A percentile compares a stretch with the other conserved stretches of the same genome.
phyloP scores from a whole-genome alignment of 2,113 vertebrate species.

The Dunckerocampus dactyliophorus region DNA sequence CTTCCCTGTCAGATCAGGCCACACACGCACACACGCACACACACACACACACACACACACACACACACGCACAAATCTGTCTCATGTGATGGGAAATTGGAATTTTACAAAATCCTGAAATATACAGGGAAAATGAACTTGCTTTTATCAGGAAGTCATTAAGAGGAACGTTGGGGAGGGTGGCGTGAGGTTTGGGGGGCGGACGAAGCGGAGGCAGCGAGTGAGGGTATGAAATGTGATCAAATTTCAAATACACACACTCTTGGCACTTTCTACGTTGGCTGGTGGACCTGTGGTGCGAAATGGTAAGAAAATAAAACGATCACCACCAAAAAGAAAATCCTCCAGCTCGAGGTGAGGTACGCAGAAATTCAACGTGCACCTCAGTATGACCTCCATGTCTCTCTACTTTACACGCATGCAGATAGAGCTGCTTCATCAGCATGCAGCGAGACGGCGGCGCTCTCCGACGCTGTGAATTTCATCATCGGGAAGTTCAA shows the following conservation, averaged over 20 bases:
- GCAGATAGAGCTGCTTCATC: conserved; percentile 29
- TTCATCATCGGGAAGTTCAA: conserved; percentile 62
- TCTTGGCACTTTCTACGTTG: conserved; percentile 55
- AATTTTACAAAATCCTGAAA: conserved; percentile 36
- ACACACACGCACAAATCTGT: conserved; percentile 19
- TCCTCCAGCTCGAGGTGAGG: neutral
- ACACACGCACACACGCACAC: conserved; percentile 16
- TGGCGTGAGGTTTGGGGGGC: conserved; percentile 31
- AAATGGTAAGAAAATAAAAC: conserved; percentile 2
- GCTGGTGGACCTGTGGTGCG: conserved; percentile 31
- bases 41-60: conserved; percentile 19
- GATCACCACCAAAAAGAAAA: neutral
- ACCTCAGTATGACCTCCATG: neutral
- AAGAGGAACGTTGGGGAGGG: conserved; percentile 33
- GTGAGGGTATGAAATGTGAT: conserved; percentile 60
- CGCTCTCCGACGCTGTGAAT: conserved; percentile 33
- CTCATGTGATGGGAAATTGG: conserved; percentile 29
- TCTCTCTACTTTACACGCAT: conserved; percentile 31
- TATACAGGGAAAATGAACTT: conserved; percentile 46
- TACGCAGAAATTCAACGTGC: neutral
- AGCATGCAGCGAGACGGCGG: conserved; percentile 33
- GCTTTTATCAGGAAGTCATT: conserved; percentile 63
- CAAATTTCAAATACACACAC: conserved; percentile 60
- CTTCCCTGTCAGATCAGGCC: conserved; percentile 58
- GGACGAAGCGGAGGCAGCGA: conserved; percentile 17